phyloP scores from a whole-genome alignment of 2,797 vertebrate genomes.

The Galago senegalensis region DNA sequence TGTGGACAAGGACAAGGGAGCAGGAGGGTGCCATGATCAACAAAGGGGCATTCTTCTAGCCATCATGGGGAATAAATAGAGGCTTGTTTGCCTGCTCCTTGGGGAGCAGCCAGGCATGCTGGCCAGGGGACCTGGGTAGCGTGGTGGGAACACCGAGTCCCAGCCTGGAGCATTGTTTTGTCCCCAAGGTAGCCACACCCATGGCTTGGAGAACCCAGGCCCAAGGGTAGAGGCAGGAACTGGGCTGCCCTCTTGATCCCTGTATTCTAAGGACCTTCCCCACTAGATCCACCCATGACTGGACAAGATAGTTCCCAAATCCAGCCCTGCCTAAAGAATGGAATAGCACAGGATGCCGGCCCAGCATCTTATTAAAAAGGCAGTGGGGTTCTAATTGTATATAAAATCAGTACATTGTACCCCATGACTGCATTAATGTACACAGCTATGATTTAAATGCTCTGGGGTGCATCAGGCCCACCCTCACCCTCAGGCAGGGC shows the following conservation, averaged over 20 bases:
- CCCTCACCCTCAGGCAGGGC: not conserved
- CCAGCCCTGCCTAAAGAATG: not conserved
- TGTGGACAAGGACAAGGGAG: constrained; percentile 40
- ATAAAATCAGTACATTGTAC: no score
- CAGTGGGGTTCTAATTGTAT: not conserved
- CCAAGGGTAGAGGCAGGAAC: not conserved
- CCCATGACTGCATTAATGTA: no score
- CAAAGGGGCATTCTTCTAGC: constrained; percentile 81
- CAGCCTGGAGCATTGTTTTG: constrained; percentile 47
- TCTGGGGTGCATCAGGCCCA: not conserved
- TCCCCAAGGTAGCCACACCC: not conserved
- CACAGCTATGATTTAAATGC: no score
- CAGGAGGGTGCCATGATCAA: constrained; percentile 17
- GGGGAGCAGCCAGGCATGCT: constrained; percentile 67
- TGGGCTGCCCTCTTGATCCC: not conserved
- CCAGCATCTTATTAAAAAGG: not conserved
- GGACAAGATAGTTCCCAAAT: not conserved
- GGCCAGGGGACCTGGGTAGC: constrained; percentile 32
- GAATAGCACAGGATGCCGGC: not conserved
- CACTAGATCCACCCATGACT: not conserved
- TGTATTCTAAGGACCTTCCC: not conserved
- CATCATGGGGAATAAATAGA: constrained; percentile 59
- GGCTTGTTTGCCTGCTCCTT: constrained; percentile 72
- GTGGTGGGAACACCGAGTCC: constrained; percentile 37
- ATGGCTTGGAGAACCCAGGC: not conserved